Percentiles rank a stretch among this genome's conserved stretches.
Conservation (phyloP, 2,797 vertebrate species). For the Trematomus bernacchii region DNA sequence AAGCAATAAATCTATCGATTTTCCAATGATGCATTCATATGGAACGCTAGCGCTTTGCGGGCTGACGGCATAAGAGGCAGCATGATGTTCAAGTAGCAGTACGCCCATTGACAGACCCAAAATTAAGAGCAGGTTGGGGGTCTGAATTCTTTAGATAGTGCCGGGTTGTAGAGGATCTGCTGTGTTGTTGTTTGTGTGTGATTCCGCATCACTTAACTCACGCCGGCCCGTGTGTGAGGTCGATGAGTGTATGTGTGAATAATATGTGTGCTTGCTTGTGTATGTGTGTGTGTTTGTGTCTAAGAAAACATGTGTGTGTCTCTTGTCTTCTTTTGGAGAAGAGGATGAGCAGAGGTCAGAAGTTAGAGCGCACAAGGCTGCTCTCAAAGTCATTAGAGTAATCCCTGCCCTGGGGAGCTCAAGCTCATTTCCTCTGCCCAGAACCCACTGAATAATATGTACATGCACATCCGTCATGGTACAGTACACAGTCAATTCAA, state of each 20-base stretch:
- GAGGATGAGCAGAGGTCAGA: constrained; percentile 80
- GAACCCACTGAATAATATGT: constrained; percentile 71
- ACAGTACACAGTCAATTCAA: constrained; percentile 60
- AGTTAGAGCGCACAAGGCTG: constrained; percentile 74
- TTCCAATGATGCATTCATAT: constrained; percentile 58
- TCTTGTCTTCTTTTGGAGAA: constrained; percentile 58
- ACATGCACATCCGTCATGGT: constrained; percentile 62
- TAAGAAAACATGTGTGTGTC: constrained; percentile 14
- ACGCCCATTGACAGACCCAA: constrained; percentile 49
- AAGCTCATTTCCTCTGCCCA: constrained; percentile 82
- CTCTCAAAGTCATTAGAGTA: constrained; percentile 83
- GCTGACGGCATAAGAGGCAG: constrained; percentile 52
- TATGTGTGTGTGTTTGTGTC: constrained; percentile 18
- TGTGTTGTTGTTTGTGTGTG: constrained; percentile 39
- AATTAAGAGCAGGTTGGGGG: constrained; percentile 33
- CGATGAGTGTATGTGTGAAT: constrained; percentile 22
- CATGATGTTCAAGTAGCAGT: constrained; percentile 44
- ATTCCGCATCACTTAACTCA: constrained; percentile 38
- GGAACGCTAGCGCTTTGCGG: constrained; percentile 45
- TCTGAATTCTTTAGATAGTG: constrained; percentile 26
- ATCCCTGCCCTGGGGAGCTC: constrained; percentile 79
- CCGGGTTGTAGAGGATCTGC: constrained; percentile 20
- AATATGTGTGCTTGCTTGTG: constrained; percentile 9
- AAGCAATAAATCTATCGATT: constrained; percentile 69
- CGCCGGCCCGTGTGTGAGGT: constrained; percentile 22